Conservation (phyloP, 1,140 invertebrate genomes). For the Acromyrmex heyeri region DNA sequence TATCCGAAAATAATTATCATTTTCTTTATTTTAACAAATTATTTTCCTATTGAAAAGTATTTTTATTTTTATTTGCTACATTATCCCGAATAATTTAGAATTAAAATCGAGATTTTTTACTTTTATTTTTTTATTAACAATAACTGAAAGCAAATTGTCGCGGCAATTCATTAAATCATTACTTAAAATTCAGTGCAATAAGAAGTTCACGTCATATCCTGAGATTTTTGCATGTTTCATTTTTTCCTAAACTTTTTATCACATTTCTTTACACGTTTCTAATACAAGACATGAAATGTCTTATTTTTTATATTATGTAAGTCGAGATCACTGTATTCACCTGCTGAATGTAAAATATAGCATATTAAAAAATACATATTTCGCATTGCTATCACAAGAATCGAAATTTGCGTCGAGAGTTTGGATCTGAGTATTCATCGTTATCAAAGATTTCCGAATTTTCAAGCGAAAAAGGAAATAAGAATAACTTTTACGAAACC, state of each 20-base stretch:
- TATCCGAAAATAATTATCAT: background rate
- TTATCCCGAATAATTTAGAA: background rate
- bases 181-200: background rate
- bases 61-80: conserved; percentile 4
- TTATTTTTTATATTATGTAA: conserved; percentile 23
- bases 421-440: background rate
- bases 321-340: conserved; percentile 38
- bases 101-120: background rate
- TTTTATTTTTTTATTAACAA: background rate
- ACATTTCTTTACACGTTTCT: conserved; percentile 66
- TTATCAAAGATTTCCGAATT: background rate
- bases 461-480: background rate
- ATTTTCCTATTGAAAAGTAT: background rate
- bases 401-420: background rate
- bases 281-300: conserved; percentile 51
- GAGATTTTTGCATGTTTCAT: conserved; percentile 78
- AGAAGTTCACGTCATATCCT: background rate
- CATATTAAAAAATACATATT: conserved; percentile 16
- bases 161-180: background rate
- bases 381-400: background rate
- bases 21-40: background rate
- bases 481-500: background rate
- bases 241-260: conserved; percentile 71
- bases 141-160: background rate
- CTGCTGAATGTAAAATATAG: conserved; percentile 49